phyloP scores from a whole-genome alignment of 2,888 invertebrate genomes.

The Agrenia bidenticulata region DNA sequence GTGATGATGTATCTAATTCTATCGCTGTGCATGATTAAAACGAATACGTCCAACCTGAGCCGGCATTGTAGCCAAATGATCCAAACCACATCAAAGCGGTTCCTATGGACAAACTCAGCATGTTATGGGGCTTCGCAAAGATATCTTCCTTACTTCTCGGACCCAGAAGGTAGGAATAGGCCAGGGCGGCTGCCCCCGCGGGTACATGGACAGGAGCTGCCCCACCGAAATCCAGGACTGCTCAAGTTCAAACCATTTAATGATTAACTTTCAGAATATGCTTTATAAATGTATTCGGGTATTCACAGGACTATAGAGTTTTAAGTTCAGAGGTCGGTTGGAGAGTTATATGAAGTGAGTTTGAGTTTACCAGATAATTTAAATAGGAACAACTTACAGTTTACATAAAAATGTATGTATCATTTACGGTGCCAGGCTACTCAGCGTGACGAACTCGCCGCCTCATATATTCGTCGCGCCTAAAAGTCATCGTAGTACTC shows the following conservation, averaged over 20 bases:
- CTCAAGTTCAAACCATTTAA: neutral
- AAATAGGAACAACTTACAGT: no score
- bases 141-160: constrained; percentile 9
- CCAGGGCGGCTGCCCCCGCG: constrained; percentile 22
- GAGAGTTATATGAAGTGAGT: no score
- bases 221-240: constrained; percentile 30
- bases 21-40: neutral
- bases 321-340: no score
- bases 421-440: no score
- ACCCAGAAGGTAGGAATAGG: constrained; percentile 21
- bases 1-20: neutral
- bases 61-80: constrained; percentile 29
- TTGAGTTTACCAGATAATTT: no score
- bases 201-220: constrained; percentile 30
- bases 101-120: constrained; percentile 20
- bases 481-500: no score
- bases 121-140: constrained; percentile 24
- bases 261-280: neutral
- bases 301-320: neutral
- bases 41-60: constrained; percentile 22
- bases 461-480: no score
- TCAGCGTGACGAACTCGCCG: no score
- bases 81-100: constrained; percentile 26
- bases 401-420: no score
- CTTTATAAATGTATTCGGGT: neutral